Base-by-base conservation (phyloP, 2,888 invertebrate genomes). In the Boloria selene region DNA sequence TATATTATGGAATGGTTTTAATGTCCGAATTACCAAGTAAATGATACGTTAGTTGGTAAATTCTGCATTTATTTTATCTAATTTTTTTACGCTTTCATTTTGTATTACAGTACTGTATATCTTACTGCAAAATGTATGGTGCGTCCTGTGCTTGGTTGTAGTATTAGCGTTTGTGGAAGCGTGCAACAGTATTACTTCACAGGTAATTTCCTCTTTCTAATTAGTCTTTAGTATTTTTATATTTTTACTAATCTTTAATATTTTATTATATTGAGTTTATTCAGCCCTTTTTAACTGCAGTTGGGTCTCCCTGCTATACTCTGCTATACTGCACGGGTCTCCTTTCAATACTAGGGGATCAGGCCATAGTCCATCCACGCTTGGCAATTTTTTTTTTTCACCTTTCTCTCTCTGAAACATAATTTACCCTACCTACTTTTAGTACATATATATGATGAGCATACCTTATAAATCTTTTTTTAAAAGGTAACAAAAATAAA, bases 401-500 rank as follows among this genome's bases (percentile, higher is more conserved):
- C 22, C 22, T 22, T 22, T 22, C 22, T 22, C 22, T 22, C 22
- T 22, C 22, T 22, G 22, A 22, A 3, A 22, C 22, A 22, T 22
- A 1, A 22, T 1, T 22, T 22, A 22, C 22, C 22, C 22, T 22
- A 22, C 22, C 22, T 22, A 31, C 6, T 6, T 31, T 5, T 6
- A 31, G 31, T 31, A 31, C 31, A 1, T 31, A 31, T 1, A 6
- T 31, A 31, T 6, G 31, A 6, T 26, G 26, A 14, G 5, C 7
- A 49, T 16, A 13, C 10, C 2, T 18, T 18, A 51, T 22, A n/a
- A 1, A 10, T 13, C 0, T 53, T 13, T 54, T 54, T 13, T 54
- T 54, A 17, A 42, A 54, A 54, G 54, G 54, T 54, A 13, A 17
- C 38, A 42, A 38, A 54, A 13, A 54, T 54, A 54, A 54, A 54